Base-by-base conservation (phyloP, 2,888 invertebrate genomes). In the Ectemnius continuus region DNA sequence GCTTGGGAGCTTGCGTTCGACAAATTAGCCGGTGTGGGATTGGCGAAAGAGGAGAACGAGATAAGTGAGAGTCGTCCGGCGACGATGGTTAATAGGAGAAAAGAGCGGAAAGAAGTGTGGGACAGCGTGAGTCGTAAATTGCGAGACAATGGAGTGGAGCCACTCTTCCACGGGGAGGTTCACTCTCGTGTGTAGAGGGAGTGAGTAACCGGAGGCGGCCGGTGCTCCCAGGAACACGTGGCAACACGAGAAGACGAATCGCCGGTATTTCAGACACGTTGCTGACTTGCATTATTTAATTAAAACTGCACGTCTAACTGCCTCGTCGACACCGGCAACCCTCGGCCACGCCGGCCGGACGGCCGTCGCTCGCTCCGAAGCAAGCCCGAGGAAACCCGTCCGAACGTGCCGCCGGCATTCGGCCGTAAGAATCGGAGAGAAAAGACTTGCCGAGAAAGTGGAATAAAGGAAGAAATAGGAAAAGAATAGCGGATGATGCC, bases 251-350 rank as follows among this genome's bases (percentile, higher is more conserved):
- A 82, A 82, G 81, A 84, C 79, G 80, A 80, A 85, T 84, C 76
- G 75, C 81, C 65, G 74, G 82, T 83, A 85, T 85, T 85, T 84
- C 76, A 76, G 79, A 83, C 84, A 85, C 85, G 85, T 85, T 81
- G 80, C 75, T 81, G 81, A 82, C 85, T 84, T 78, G 76, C 78
- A 82, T 86, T 86, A 86, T 85, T 86, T 85, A 86, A 86, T 86
- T 86, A 86, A 84, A 86, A 84, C 77, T 83, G 76, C 79, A 78
- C 73, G 78, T 78, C 68, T 74, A 59, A 67, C 60, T 63, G 68
- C 57, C 60, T 66, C 59, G 36, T 64, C 28, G 47, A 26, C 48
- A 16, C n/a, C 5, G 52, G n/a, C n/a, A 52, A 16, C 16, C 52
- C 52, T 52, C 14, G 52, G 52, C n/a, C n/a, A 23, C 23, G 16